Conservation (phyloP, 2,888 invertebrate genomes). For the Entomobrya proxima region DNA sequence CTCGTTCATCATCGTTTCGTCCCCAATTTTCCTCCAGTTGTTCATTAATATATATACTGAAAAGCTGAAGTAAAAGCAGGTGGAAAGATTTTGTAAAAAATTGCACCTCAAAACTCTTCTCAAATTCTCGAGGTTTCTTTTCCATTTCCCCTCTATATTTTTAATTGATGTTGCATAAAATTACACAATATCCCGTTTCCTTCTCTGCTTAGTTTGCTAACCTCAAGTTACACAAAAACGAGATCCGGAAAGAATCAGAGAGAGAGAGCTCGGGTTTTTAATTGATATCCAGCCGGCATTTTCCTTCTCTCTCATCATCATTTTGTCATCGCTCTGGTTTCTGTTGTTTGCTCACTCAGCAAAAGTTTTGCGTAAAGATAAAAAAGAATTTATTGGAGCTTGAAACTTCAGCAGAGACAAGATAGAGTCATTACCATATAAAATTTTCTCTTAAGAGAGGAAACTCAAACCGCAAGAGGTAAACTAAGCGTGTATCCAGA, state of each 20-base stretch:
- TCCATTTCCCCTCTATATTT: background rate
- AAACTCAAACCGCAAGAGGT: constrained; percentile 58
- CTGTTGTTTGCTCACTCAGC: constrained; percentile 46
- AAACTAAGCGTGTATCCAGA: constrained; percentile 48
- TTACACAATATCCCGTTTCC: constrained; percentile 24
- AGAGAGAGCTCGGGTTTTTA: constrained; percentile 32
- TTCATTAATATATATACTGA: background rate
- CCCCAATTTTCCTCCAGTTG: background rate
- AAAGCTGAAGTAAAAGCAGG: background rate
- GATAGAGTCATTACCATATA: background rate
- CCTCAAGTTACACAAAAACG: constrained; percentile 49
- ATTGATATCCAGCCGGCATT: constrained; percentile 58
- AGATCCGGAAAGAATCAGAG: constrained; percentile 40
- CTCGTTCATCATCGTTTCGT: background rate
- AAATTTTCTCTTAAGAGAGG: constrained; percentile 1
- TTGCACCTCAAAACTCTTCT: background rate
- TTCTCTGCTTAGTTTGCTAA: background rate
- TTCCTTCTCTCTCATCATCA: constrained; percentile 30
- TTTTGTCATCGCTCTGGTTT: background rate
- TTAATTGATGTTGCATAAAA: constrained; percentile 28
- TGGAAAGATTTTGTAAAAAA: background rate
- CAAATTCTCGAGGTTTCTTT: background rate
- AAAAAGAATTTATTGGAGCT: background rate
- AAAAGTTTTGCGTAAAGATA: background rate
- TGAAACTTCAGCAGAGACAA: background rate